These are phyloP conservation scores for Craseonycteris thonglongyai DNA, from an alignment of 2,113 vertebrate species.

Conservation along the genomic window DNA sequence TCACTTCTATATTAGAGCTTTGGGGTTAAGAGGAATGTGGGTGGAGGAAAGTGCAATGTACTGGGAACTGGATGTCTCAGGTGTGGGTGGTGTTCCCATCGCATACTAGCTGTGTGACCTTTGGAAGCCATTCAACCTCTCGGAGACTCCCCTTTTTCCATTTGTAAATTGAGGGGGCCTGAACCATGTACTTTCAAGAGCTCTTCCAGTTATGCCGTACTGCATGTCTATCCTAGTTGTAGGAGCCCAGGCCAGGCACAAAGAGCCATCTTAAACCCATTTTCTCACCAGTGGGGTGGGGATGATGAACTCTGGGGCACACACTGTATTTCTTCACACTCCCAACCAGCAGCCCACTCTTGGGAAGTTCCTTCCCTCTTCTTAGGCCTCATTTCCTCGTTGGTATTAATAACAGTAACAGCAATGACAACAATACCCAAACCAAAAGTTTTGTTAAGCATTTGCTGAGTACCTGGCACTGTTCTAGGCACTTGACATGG, in stretches of 20 bases:
- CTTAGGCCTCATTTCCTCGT: not conserved
- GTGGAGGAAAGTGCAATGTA: not conserved
- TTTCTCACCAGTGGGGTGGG: not conserved
- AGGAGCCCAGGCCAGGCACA: not conserved
- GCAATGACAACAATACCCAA: not conserved
- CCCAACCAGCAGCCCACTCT: not conserved
- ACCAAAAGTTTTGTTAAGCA: not conserved
- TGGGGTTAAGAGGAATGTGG: not conserved
- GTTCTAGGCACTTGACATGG: not conserved
- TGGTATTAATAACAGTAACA: not conserved
- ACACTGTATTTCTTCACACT: rapidly evolving
- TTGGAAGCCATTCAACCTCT: not conserved
- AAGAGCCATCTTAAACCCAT: not conserved
- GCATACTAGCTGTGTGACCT: not conserved
- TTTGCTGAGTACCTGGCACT: not conserved
- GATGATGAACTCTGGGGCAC: rapidly evolving
- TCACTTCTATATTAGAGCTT: rapidly evolving
- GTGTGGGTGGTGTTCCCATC: not conserved
- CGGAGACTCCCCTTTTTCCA: not conserved
- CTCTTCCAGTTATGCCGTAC: not conserved
- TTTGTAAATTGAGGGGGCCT: not conserved
- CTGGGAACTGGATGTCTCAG: not conserved
- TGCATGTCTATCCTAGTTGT: rapidly evolving
- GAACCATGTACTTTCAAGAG: not conserved
- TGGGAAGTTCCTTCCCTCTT: not conserved